Evolutionary conservation across 2,113 vertebrate genomes (phyloP).

Genomic region (Condylura cristata): DNA sequence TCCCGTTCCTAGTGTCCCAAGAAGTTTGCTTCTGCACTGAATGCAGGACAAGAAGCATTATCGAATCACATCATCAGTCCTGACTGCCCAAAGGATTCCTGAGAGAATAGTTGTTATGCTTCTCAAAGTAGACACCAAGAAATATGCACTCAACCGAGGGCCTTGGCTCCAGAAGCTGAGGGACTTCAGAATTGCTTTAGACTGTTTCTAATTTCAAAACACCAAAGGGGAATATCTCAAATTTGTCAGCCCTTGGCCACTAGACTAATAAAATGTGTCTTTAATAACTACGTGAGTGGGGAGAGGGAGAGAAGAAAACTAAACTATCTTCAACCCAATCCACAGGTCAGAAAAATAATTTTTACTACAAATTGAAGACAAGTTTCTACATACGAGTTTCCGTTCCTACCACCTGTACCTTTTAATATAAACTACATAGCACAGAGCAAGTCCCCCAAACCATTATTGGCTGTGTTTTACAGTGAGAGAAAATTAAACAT

Average conservation of each 20-base stretch:
- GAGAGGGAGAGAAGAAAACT: background rate
- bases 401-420: too few relatives aligned
- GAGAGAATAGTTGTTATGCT: background rate
- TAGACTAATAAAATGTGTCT: background rate
- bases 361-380: background rate
- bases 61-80: background rate
- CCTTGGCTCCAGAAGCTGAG: background rate
- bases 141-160: background rate
- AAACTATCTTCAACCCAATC: background rate
- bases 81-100: background rate
- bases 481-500: constrained; percentile 1
- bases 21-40: background rate
- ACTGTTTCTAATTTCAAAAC: background rate
- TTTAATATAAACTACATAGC: background rate
- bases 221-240: background rate
- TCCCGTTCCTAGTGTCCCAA: background rate
- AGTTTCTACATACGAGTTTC: background rate
- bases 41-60: constrained; percentile 55
- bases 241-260: background rate
- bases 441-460: background rate
- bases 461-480: constrained; percentile 38
- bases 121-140: constrained; percentile 1
- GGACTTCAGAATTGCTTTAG: background rate
- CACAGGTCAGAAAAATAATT: background rate
- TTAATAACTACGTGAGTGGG: background rate